phyloP scores from a whole-genome alignment of 1,140 invertebrate species.

The Lordiphosa clarofinis region DNA sequence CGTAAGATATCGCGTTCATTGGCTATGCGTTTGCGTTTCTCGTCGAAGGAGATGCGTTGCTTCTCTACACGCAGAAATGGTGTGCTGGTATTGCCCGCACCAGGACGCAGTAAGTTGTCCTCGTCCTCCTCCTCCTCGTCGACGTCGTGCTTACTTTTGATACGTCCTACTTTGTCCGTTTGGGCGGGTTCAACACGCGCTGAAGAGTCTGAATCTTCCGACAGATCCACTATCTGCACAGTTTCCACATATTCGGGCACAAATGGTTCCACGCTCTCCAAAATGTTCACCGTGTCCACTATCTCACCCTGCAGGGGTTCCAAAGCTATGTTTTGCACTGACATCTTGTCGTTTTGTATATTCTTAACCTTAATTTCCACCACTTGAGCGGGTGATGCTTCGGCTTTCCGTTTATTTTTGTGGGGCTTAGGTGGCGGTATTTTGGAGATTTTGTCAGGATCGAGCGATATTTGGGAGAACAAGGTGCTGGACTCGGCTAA shows the following conservation, averaged over 20 bases:
- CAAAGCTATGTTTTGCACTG: slow-evolving; percentile 67
- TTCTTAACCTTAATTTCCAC: slow-evolving; percentile 75
- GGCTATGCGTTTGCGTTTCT: slow-evolving; percentile 70
- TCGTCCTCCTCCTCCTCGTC: slow-evolving; percentile 18
- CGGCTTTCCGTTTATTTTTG: slow-evolving; percentile 60
- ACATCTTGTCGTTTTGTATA: slow-evolving; percentile 77
- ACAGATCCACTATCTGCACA: slow-evolving; percentile 76
- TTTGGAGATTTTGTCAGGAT: slow-evolving; percentile 21
- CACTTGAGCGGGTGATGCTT: slow-evolving; percentile 51
- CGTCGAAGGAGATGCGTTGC: slow-evolving; percentile 76
- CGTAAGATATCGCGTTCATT: slow-evolving; percentile 72
- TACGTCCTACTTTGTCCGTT: slow-evolving; percentile 50
- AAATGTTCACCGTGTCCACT: slow-evolving; percentile 74
- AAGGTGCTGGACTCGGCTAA: slow-evolving; percentile 85
- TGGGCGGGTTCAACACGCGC: slow-evolving; percentile 37
- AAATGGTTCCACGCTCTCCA: slow-evolving; percentile 74
- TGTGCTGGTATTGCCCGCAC: slow-evolving; percentile 55
- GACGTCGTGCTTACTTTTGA: slow-evolving; percentile 51
- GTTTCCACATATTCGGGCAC: slow-evolving; percentile 78
- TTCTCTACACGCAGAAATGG: slow-evolving; percentile 69
- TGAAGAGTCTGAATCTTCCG: slow-evolving; percentile 74
- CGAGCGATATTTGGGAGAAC: slow-evolving; percentile 85
- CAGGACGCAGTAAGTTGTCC: slow-evolving; percentile 50
- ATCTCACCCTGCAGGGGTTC: slow-evolving; percentile 68
- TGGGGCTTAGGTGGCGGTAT: slow-evolving; percentile 37